Conservation (phyloP, 2,888 invertebrate species). For the Pristionchus exspectatus region DNA sequence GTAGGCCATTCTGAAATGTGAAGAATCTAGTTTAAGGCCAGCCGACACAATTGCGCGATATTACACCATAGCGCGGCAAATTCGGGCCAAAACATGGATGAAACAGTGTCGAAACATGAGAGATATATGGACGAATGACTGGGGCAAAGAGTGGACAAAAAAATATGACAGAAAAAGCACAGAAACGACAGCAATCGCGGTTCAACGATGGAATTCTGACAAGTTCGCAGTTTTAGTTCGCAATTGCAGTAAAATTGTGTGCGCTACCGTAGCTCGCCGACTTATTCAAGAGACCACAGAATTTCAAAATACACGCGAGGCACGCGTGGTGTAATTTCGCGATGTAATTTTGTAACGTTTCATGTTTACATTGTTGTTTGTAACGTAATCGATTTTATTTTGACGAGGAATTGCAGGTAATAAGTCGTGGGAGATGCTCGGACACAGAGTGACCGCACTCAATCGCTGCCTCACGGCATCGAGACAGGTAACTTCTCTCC, state of each 20-base stretch:
- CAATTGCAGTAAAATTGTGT: background rate
- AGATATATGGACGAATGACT: background rate
- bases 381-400: background rate
- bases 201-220: conserved; percentile 22
- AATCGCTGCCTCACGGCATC: conserved; percentile 52
- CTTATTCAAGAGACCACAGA: conserved; percentile 26
- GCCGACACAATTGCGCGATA: background rate
- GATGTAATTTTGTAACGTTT: conserved; percentile 27
- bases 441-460: conserved; percentile 52
- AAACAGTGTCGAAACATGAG: background rate
- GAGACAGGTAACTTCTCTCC: conserved; percentile 45
- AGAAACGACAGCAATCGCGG: background rate
- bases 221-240: background rate
- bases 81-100: background rate
- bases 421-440: conserved; percentile 52
- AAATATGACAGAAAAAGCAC: background rate
- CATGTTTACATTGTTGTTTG: conserved; percentile 12
- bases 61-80: conserved; percentile 5
- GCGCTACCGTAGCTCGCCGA: background rate
- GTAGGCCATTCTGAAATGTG: background rate
- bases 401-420: background rate
- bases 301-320: background rate
- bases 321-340: background rate
- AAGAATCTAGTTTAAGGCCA: background rate
- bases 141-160: background rate